A percentile compares a stretch with the other conserved stretches of the same genome.
phyloP scores from a whole-genome alignment of 2,113 vertebrate species.

The Theristicus caerulescens region DNA sequence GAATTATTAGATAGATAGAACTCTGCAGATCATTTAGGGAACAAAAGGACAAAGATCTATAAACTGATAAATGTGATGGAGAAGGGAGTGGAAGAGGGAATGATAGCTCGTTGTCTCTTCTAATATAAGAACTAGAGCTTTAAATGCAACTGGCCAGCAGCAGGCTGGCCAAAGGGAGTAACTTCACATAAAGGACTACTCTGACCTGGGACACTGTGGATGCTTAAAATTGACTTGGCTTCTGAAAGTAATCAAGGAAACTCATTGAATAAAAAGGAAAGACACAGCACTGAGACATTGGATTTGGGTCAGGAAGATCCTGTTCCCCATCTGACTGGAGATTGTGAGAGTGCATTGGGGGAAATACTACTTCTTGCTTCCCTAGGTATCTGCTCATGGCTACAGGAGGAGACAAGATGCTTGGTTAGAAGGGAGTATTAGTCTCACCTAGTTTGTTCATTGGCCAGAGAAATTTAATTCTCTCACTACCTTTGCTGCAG shows the following conservation, averaged over 20 bases:
- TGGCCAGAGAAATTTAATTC: neutral
- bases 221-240: neutral
- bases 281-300: neutral
- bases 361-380: neutral
- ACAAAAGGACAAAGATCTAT: neutral
- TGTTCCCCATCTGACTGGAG: neutral
- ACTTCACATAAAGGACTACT: neutral
- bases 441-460: neutral
- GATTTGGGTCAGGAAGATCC: neutral
- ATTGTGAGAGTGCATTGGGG: neutral
- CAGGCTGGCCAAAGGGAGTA: neutral
- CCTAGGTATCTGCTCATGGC: rapidly evolving
- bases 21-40: neutral
- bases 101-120: neutral
- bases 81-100: neutral
- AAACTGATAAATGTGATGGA: neutral
- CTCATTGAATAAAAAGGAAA: neutral
- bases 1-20: neutral
- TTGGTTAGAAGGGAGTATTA: neutral
- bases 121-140: neutral
- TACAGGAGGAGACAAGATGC: neutral
- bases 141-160: neutral
- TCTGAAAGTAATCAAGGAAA: neutral
- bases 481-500: neutral
- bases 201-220: neutral